Evolutionary conservation across 2,888 invertebrate genomes (phyloP).

Genomic region (Clunio marinus): DNA sequence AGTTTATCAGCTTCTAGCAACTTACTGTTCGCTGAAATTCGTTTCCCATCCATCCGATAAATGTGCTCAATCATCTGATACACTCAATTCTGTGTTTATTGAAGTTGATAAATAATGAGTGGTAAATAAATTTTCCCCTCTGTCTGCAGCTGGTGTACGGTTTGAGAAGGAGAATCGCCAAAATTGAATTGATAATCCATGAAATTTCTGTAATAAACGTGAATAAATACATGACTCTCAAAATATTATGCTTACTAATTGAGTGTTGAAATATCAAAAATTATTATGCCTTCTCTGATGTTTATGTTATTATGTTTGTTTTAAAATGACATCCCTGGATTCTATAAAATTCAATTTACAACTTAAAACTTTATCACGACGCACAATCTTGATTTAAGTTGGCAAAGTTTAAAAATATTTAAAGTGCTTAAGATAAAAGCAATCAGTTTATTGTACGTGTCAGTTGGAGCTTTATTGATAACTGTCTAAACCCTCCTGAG

Average conservation of each 20-base stretch:
- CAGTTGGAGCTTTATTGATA: conserved; percentile 2
- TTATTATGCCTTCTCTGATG: too few species aligned
- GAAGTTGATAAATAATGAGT: conserved; percentile 21
- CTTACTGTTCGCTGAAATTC: too few species aligned
- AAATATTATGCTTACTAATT: conserved; percentile 1
- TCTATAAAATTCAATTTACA: too few species aligned
- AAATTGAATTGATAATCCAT: conserved; percentile 8
- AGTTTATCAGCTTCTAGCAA: background rate
- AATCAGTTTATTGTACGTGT: background rate
- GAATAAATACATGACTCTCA: conserved; percentile 1
- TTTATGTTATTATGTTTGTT: too few species aligned
- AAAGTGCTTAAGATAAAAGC: conserved; percentile 1
- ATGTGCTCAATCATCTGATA: conserved; percentile 9
- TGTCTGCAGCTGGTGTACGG: background rate
- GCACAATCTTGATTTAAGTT: background rate
- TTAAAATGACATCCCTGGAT: too few species aligned
- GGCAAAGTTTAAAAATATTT: background rate
- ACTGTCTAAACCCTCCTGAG: background rate
- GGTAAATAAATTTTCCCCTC: conserved; percentile 1
- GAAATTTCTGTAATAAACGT: background rate
- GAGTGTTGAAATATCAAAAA: background rate
- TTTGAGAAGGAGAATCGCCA: background rate
- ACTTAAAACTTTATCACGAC: too few species aligned
- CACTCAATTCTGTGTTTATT: background rate
- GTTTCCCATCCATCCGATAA: background rate